Percentiles rank a stretch among this genome's conserved stretches.
Evolutionary conservation across 1,140 invertebrate genomes (phyloP).

Genomic region (Bombus polaris): DNA sequence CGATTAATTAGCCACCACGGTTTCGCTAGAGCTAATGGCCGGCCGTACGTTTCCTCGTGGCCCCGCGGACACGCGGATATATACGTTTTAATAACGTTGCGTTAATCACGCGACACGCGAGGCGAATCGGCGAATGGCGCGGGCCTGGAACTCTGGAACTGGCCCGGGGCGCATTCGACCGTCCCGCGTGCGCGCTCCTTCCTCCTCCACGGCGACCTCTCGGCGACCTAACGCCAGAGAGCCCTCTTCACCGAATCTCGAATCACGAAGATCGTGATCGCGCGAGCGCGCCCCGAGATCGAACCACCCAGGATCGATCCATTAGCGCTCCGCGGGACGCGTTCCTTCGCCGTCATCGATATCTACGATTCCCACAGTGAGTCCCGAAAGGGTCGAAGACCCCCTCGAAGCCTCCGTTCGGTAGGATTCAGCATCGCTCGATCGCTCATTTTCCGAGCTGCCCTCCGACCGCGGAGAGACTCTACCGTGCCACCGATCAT

Average conservation of each 20-base stretch:
- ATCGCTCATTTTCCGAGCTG: not conserved
- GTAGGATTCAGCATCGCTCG: too few relatives aligned
- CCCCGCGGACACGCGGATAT: constrained; percentile 67
- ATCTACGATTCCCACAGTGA: constrained; percentile 61
- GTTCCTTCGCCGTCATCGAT: constrained; percentile 62
- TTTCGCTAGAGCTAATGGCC: constrained; percentile 74
- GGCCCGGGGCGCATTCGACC: constrained; percentile 27
- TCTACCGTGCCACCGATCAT: not conserved
- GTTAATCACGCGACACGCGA: constrained; percentile 72
- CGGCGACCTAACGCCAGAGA: not conserved
- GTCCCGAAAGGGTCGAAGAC: constrained; percentile 35
- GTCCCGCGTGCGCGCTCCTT: constrained; percentile 18
- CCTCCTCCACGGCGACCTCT: constrained; percentile 22
- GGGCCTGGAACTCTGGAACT: not conserved
- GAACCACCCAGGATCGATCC: constrained; percentile 71
- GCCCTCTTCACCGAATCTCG: constrained; percentile 16
- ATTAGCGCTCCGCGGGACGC: constrained; percentile 69
- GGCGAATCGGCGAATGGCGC: constrained; percentile 53
- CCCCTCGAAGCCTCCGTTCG: constrained; percentile 26
- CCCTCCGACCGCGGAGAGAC: too few relatives aligned
- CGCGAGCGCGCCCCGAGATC: constrained; percentile 31
- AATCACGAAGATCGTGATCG: constrained; percentile 57
- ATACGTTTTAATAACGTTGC: constrained; percentile 71
- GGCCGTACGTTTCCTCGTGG: constrained; percentile 71
- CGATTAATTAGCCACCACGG: constrained; percentile 77